Evolutionary conservation across 2,797 vertebrate genomes (phyloP), one percentile per base, ranked within the genome.

Genomic region (Gymnocypris eckloni): DNA sequence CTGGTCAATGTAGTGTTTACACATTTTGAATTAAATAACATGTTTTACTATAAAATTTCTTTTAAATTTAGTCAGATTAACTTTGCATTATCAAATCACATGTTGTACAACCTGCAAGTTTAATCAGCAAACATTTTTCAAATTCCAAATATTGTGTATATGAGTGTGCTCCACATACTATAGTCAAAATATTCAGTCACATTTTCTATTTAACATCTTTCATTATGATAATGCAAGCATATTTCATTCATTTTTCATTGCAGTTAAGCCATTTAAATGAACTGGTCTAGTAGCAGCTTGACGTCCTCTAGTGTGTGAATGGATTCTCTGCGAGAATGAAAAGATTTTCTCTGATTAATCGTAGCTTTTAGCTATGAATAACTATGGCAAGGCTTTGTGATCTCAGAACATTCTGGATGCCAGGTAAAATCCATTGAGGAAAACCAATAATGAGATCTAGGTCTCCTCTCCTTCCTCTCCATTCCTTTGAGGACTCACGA

Each of bases 401-500:
- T 71, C 45, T 61, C 22, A 39, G 71, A 86, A 75, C 37, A 59
- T 56, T 69, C 52, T 72, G n/a, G 54, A 73, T 73, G 81, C 39
- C 39, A 82, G 39, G 70, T 61, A 61, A 66, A 85, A 75, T 81
- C 79, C 37, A 73, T 67, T 81, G 52, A 86, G 71, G 85, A 82
- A 82, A 80, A 82, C 70, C 54, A 33, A 59, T 73, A 82, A 82
- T 82, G 41, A 82, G 69, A 82, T 73, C 81, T 72, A 82, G 81
- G 81, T 82, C 81, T 82, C 50, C 50, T 77, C 43, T 61, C 81
- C 22, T 54, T 72, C 13, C 50, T 67, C 43, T n/a, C 25, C 66
- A n/a, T 82, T 56, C 9, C 45, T 78, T 77, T 77, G 73, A 52
- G 59, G 59, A 84, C 61, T 77, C 48, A 2, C 2, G 15, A 77